Evolutionary conservation across 1,140 invertebrate genomes (phyloP).

Genomic region (Samia ricini): DNA sequence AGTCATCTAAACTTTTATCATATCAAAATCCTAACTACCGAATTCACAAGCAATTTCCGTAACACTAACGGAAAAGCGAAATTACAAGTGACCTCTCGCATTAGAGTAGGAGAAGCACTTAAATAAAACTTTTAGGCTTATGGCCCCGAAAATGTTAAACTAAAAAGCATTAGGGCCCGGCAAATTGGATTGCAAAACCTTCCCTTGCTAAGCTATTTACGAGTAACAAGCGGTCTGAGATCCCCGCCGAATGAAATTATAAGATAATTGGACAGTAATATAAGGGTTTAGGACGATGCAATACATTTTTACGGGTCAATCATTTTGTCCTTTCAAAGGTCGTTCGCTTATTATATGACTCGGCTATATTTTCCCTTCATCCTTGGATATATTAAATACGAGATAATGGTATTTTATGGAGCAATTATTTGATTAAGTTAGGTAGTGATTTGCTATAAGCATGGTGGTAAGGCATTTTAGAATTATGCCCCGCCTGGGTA

Average conservation of each 20-base stretch:
- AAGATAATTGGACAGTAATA: constrained; percentile 55
- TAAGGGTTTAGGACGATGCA: constrained; percentile 20
- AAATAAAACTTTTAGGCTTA: constrained; percentile 35
- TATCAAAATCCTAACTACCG: neutral
- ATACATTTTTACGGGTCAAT: constrained; percentile 29
- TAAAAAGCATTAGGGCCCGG: constrained; percentile 44
- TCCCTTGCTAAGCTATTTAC: constrained; percentile 54
- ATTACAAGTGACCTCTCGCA: neutral
- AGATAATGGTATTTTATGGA: too few species aligned
- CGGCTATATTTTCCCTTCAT: neutral
- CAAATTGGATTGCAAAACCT: constrained; percentile 52
- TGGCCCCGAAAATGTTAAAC: constrained; percentile 37
- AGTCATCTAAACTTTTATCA: neutral
- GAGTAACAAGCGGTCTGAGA: constrained; percentile 45
- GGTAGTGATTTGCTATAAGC: too few species aligned
- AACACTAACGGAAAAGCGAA: neutral
- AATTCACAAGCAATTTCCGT: neutral
- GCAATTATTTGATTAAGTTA: too few species aligned
- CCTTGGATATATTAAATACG: too few species aligned
- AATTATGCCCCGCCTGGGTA: too few species aligned
- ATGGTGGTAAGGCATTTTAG: too few species aligned
- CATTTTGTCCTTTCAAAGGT: constrained; percentile 21
- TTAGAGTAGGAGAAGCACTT: neutral
- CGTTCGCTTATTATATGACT: neutral
- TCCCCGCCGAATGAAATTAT: constrained; percentile 46